A percentile compares a stretch with the other conserved stretches of the same genome.
These are phyloP conservation scores for Urocitellus parryii DNA, from an alignment of 2,113 vertebrate species.

Conservation along the genomic window DNA sequence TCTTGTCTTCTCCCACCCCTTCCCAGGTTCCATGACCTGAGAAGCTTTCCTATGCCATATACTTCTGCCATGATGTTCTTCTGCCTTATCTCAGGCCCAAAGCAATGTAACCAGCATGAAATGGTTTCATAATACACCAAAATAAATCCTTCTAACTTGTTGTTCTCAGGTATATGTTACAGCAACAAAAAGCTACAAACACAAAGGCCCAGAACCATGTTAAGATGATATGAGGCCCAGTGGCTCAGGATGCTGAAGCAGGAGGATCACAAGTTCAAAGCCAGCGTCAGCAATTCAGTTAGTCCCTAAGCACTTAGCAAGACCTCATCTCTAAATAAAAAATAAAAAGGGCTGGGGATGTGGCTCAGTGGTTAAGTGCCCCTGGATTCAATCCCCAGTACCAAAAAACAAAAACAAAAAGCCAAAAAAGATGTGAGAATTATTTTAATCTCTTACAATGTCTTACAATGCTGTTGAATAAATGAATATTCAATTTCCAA, in stretches of 20 bases:
- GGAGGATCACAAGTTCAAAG: too few species aligned
- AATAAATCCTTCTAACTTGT: background rate
- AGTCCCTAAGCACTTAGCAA: too few species aligned
- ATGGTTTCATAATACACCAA: background rate
- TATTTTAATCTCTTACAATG: background rate
- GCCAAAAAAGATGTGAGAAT: too few species aligned
- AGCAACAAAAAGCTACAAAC: background rate
- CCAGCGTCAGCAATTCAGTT: too few species aligned
- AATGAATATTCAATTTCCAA: conserved; percentile 8
- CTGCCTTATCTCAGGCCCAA: background rate
- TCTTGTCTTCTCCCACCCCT: too few species aligned
- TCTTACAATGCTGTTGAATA: background rate
- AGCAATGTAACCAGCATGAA: background rate
- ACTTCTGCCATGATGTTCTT: background rate
- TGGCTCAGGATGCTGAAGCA: too few species aligned
- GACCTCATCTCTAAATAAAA: too few species aligned
- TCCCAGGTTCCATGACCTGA: background rate
- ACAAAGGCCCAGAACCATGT: background rate
- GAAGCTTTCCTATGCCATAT: background rate
- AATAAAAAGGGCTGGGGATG: too few species aligned
- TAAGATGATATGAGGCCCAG: background rate
- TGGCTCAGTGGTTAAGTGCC: too few species aligned
- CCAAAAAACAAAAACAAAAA: too few species aligned
- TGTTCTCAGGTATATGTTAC: background rate
- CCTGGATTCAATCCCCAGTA: too few species aligned